Conservation (phyloP, 2,888 invertebrate genomes). For the Erynnis tages region DNA sequence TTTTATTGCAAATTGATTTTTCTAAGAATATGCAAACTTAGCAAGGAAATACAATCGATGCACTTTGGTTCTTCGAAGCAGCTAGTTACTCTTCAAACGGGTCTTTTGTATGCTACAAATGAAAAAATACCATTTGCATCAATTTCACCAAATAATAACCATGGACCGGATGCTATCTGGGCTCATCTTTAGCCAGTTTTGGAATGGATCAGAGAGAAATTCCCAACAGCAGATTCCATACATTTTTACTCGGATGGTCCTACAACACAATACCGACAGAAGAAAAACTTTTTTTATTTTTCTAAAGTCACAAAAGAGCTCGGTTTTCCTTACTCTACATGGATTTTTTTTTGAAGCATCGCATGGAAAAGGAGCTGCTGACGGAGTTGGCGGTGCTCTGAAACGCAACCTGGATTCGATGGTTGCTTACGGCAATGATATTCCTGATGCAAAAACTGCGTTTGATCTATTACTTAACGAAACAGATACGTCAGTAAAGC, state of each 20-base stretch:
- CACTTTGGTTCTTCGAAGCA: neutral
- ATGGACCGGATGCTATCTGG: constrained; percentile 4
- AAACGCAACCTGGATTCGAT: constrained; percentile 21
- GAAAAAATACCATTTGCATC: neutral
- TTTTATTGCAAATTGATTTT: neutral
- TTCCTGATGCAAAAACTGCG: constrained; percentile 13
- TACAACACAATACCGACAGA: constrained; percentile 29
- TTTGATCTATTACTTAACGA: neutral
- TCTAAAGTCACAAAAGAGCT: neutral
- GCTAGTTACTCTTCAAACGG: neutral
- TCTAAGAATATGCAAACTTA: neutral
- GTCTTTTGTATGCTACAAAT: neutral
- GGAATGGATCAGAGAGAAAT: neutral
- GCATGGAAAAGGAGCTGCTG: constrained; percentile 29
- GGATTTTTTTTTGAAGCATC: constrained; percentile 26
- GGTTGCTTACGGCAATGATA: constrained; percentile 14
- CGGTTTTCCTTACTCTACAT: constrained; percentile 11
- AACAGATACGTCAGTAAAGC: neutral
- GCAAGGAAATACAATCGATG: neutral
- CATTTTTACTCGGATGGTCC: constrained; percentile 31
- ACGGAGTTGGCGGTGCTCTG: constrained; percentile 28
- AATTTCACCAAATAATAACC: neutral
- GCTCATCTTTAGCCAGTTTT: constrained; percentile 8
- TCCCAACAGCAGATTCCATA: neutral
- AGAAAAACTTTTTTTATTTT: constrained; percentile 28